Evolutionary conservation across 2,113 vertebrate genomes (phyloP), one percentile per base, ranked within the genome.

Genomic region (Sus scrofa): DNA sequence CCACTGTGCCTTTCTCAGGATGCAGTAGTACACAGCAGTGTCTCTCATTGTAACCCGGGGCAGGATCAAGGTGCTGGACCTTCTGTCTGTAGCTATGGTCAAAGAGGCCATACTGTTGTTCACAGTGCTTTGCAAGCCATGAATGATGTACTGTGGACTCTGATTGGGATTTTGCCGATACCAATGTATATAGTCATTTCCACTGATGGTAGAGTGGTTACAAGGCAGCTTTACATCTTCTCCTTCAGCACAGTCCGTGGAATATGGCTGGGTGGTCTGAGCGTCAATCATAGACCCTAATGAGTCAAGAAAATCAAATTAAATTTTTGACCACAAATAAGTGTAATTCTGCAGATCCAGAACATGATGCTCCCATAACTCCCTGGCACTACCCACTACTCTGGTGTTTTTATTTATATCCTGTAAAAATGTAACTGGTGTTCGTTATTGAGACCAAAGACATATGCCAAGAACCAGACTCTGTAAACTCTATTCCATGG

Each of bases 201-300:
- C 6, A 32, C 52, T 0, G 1, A 88, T 73, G 6, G n/a, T 19
- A 18, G 65, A 30, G 14, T 63, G 54, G 26, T 60, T 37, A 63
- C 50, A 87, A 37, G 54, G 34, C 24, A 71, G 30, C 4, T 37
- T 54, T 24, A 50, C 32, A 37, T 58, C 6, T 82, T 39, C 32
- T 81, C 65, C 85, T 94, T 88, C 92, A 81, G 84, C 16, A 14
- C 7, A 37, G 11, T 73, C 75, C 39, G 19, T 52, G 92, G 54
- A 71, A 13, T 0, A 39, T 13, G 85, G 75, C 26, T 82, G 65
- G 0, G 32, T 81, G 0, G 54, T 14, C 39, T 81, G 37, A n/a
- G 54, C 12, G 32, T 71, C 37, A 88, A 3, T 24, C 56, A 63
- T 2, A 88, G 26, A 73, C 1, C 75, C 65, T 88, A 82, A 32